Evolutionary conservation across 2,113 vertebrate species (phyloP).

Genomic region (Gasterosteus nipponicus): DNA sequence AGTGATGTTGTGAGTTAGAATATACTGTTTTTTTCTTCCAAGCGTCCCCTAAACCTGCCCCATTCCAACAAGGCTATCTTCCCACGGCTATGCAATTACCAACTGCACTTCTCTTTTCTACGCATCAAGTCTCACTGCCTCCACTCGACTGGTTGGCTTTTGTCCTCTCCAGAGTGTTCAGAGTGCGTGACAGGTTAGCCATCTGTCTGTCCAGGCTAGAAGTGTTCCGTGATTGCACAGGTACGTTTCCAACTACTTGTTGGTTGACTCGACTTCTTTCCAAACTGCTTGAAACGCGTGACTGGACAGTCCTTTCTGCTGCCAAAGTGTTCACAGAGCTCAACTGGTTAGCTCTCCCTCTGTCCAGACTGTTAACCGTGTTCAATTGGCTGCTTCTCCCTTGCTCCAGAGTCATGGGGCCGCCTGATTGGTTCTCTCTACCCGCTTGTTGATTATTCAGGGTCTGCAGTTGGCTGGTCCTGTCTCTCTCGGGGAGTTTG

Average conservation of each 20-base stretch:
- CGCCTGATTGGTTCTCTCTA: slow-evolving; percentile 51
- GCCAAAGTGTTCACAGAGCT: slow-evolving; percentile 47
- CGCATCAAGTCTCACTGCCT: slow-evolving; percentile 57
- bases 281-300: slow-evolving; percentile 68
- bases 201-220: slow-evolving; percentile 77
- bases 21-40: slow-evolving; percentile 22
- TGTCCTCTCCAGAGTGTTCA: slow-evolving; percentile 76
- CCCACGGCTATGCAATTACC: slow-evolving; percentile 59
- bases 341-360: slow-evolving; percentile 62
- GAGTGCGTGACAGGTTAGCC: slow-evolving; percentile 59
- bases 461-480: slow-evolving; percentile 71
- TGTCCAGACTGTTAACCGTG: slow-evolving; percentile 74
- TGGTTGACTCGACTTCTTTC: slow-evolving; percentile 69
- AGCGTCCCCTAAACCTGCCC: slow-evolving; percentile 22
- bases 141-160: slow-evolving; percentile 65
- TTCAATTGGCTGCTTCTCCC: slow-evolving; percentile 64
- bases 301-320: slow-evolving; percentile 70
- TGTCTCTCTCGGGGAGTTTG: slow-evolving; percentile 67
- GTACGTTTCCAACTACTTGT: slow-evolving; percentile 39
- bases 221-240: slow-evolving; percentile 67
- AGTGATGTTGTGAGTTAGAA: slow-evolving; percentile 58
- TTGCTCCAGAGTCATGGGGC: slow-evolving; percentile 33
- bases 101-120: not conserved
- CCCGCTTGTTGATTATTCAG: slow-evolving; percentile 74
- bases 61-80: slow-evolving; percentile 42